Conservation (phyloP, 2,888 invertebrate genomes). For the Deilephila elpenor region DNA sequence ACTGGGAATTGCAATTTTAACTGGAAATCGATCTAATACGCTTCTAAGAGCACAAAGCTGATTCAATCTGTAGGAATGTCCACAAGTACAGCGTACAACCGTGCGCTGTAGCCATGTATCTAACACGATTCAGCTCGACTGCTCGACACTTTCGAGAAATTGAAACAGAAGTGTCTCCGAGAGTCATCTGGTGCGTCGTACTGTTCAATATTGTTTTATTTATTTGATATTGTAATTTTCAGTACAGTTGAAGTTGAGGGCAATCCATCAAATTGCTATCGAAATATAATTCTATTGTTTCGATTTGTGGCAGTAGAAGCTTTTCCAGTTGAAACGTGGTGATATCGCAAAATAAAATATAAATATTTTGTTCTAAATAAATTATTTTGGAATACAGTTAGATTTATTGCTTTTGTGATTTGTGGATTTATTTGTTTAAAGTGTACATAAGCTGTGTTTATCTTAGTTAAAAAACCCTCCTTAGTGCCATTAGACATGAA, state of each 20-base stretch:
- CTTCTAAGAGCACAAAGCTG: background rate
- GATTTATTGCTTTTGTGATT: too few species aligned
- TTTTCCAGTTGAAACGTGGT: background rate
- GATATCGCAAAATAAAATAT: background rate
- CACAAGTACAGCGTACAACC: background rate
- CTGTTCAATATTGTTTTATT: slow-evolving; percentile 6
- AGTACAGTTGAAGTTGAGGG: background rate
- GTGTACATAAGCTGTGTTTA: too few species aligned
- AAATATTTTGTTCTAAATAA: too few species aligned
- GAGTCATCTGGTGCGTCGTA: slow-evolving; percentile 45
- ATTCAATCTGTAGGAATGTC: background rate
- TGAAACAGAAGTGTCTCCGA: slow-evolving; percentile 74
- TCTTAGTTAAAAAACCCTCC: too few species aligned
- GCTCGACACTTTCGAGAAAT: slow-evolving; percentile 60
- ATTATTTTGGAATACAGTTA: too few species aligned
- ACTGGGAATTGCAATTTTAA: background rate
- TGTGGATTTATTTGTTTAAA: too few species aligned
- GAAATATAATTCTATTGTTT: background rate
- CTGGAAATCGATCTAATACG: background rate
- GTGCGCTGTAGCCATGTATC: slow-evolving; percentile 12
- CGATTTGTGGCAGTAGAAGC: background rate
- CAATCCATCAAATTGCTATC: background rate
- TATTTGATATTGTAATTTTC: background rate
- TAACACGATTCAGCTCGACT: slow-evolving; percentile 62
- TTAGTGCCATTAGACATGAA: too few species aligned